These are phyloP conservation scores for Harpegnathos saltator DNA, from an alignment of 1,140 invertebrate genomes.

Conservation along the genomic window DNA sequence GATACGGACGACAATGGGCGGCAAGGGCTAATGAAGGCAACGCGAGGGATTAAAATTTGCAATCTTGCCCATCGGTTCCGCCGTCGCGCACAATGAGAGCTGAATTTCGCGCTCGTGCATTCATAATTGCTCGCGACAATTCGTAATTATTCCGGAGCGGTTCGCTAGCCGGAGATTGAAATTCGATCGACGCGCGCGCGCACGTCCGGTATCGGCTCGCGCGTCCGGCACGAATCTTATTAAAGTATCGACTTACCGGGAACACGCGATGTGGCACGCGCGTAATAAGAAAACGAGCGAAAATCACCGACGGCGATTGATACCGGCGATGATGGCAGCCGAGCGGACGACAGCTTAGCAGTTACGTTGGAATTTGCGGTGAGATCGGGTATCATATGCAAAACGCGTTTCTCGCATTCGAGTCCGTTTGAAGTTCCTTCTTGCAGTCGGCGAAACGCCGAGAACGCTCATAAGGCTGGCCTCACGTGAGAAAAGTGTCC, in stretches of 20 bases:
- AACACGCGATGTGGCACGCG: conserved; percentile 18
- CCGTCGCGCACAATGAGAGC: not conserved
- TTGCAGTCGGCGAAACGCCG: conserved; percentile 11
- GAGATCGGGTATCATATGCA: conserved; percentile 26
- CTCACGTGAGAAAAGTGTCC: not conserved
- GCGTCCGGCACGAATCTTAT: conserved; percentile 19
- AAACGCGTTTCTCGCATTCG: conserved; percentile 19
- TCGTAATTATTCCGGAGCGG: not conserved
- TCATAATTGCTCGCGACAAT: not conserved
- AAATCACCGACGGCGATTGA: conserved; percentile 56
- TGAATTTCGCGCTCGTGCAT: not conserved
- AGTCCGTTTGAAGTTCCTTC: not conserved
- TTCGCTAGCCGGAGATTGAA: not conserved
- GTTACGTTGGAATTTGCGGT: conserved; percentile 69
- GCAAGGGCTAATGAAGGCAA: not conserved
- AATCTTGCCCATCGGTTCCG: not conserved
- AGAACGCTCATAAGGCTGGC: not conserved
- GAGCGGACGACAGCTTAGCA: conserved; percentile 64
- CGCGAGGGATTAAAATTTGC: not conserved
- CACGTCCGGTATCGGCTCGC: not conserved
- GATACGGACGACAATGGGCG: too few relatives aligned
- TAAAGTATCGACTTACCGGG: conserved; percentile 43
- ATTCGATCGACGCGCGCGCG: not conserved
- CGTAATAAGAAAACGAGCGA: conserved; percentile 55
- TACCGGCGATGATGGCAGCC: conserved; percentile 51